Percentiles rank a stretch among this genome's conserved stretches.
Conservation (phyloP, 1,140 invertebrate genomes). For the Anthonomus grandis region DNA sequence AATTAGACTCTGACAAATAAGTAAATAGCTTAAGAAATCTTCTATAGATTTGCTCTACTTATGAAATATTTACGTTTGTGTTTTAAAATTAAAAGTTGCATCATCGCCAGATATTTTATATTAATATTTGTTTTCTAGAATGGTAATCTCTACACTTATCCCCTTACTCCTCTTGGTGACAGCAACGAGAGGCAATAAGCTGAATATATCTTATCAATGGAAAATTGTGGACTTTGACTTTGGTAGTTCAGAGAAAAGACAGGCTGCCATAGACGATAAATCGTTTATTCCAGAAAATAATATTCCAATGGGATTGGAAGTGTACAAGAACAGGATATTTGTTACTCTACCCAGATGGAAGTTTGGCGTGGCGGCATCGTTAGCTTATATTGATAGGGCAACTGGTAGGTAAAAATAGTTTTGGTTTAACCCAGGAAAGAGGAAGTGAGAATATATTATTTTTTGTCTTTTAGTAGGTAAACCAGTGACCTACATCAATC, state of each 20-base stretch:
- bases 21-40: no score
- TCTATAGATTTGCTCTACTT: no score
- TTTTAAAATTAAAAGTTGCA: no score
- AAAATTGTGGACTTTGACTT: slow-evolving; percentile 68
- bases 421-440: no score
- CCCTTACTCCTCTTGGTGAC: neutral
- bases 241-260: slow-evolving; percentile 53
- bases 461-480: no score
- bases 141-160: neutral
- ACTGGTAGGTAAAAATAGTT: slow-evolving; percentile 61
- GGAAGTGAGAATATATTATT: no score
- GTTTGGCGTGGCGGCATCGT: slow-evolving; percentile 65
- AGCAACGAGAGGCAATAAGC: slow-evolving; percentile 2
- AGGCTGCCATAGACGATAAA: slow-evolving; percentile 54
- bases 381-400: slow-evolving; percentile 67
- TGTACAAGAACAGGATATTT: slow-evolving; percentile 61
- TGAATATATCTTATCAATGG: slow-evolving; percentile 63
- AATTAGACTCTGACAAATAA: no score
- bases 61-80: no score
- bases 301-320: slow-evolving; percentile 67
- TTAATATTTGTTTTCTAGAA: slow-evolving; percentile 6
- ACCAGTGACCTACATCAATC: no score
- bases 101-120: no score
- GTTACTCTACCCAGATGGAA: slow-evolving; percentile 72
- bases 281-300: slow-evolving; percentile 64